A percentile compares a stretch with the other conserved stretches of the same genome.
Evolutionary conservation across 2,113 vertebrate genomes (phyloP).

Genomic region (Bostrychus sinensis): DNA sequence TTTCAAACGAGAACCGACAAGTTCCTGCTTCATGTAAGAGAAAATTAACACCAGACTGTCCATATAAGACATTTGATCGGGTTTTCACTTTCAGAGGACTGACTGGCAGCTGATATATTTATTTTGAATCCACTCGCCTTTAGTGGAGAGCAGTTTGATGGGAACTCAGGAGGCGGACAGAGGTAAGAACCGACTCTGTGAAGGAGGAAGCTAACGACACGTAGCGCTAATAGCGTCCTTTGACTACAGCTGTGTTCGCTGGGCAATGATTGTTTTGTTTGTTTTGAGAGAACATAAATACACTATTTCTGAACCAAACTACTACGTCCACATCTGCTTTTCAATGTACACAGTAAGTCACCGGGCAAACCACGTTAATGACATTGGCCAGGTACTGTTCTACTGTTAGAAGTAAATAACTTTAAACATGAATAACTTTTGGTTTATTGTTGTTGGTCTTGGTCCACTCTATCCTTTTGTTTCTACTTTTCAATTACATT

Average conservation of each 20-base stretch:
- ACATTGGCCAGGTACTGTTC: conserved; percentile 27
- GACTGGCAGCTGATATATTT: background rate
- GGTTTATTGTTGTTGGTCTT: too few species aligned
- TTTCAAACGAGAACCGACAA: conserved; percentile 72
- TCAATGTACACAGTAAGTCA: background rate
- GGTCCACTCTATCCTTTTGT: too few species aligned
- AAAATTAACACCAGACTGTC: conserved; percentile 25
- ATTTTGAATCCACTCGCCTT: conserved; percentile 23
- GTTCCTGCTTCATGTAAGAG: conserved; percentile 25
- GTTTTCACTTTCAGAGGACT: background rate
- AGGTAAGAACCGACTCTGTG: conserved; percentile 63
- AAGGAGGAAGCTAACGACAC: conserved; percentile 54
- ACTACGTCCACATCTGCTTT: background rate
- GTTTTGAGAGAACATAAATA: background rate
- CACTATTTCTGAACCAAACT: background rate
- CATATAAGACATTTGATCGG: too few species aligned
- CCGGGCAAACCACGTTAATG: conserved; percentile 32
- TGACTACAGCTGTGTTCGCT: conserved; percentile 29
- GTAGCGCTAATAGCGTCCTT: conserved; percentile 37
- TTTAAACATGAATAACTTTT: background rate
- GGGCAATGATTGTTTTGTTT: background rate
- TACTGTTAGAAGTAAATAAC: too few species aligned
- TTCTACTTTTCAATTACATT: too few species aligned
- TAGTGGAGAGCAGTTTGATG: conserved; percentile 70
- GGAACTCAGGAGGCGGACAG: conserved; percentile 77